phyloP scores from a whole-genome alignment of 1,140 invertebrate species.

The Chionoecetes opilio region DNA sequence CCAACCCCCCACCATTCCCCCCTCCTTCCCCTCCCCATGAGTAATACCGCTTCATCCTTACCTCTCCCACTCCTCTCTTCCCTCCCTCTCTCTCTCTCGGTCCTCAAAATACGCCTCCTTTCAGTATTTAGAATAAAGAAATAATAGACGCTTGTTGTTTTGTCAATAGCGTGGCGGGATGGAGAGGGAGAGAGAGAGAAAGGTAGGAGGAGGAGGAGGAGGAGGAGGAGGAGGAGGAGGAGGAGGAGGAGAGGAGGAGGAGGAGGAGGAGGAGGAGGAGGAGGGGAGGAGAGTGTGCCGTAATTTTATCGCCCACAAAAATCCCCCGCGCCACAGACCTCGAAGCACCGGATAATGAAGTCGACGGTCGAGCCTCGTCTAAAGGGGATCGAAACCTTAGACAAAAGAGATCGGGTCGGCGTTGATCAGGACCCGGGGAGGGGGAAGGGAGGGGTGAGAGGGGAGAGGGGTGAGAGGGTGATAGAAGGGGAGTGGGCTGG shows the following conservation, averaged over 20 bases:
- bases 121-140: slow-evolving; percentile 53
- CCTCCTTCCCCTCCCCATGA: neutral
- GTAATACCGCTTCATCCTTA: no score
- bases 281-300: neutral
- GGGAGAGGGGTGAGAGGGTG: neutral
- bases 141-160: slow-evolving; percentile 68
- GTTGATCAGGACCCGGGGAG: slow-evolving; percentile 39
- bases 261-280: neutral
- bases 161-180: slow-evolving; percentile 27
- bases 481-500: neutral
- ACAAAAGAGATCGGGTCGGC: slow-evolving; percentile 48
- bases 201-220: neutral
- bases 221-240: slow-evolving; percentile 5
- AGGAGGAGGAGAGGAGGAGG: no score
- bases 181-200: slow-evolving; percentile 7
- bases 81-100: neutral
- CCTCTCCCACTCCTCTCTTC: neutral
- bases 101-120: slow-evolving; percentile 45
- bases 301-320: slow-evolving; percentile 11
- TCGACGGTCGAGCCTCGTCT: slow-evolving; percentile 31
- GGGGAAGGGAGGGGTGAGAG: neutral
- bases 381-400: slow-evolving; percentile 49
- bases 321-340: neutral
- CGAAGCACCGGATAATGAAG: neutral
- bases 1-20: neutral